Evolutionary conservation across 2,113 vertebrate genomes (phyloP).

Genomic region (Cricetomys ansorgei): DNA sequence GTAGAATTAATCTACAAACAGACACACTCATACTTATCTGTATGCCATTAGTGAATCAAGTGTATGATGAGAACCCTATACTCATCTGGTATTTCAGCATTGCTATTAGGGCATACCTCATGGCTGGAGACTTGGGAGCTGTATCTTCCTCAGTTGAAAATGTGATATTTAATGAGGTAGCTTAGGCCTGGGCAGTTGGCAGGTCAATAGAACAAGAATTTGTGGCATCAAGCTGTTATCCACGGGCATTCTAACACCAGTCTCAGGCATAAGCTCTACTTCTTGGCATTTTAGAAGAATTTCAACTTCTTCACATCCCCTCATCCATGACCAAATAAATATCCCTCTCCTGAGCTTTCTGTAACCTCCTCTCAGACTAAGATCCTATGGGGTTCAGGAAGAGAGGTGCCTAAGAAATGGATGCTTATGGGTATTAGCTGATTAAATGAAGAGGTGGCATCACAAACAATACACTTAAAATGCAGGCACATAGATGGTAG

Average conservation of each 20-base stretch:
- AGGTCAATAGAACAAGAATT: constrained; percentile 35
- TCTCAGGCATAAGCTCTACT: neutral
- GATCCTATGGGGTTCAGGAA: constrained; percentile 15
- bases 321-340: constrained; percentile 5
- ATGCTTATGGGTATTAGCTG: constrained; percentile 10
- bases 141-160: constrained; percentile 37
- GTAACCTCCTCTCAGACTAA: neutral
- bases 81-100: constrained; percentile 28
- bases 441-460: constrained; percentile 37
- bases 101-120: neutral
- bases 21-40: neutral
- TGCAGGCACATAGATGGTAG: neutral
- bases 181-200: neutral
- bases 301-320: neutral
- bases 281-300: constrained; percentile 44
- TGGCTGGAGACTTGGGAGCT: constrained; percentile 9
- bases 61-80: neutral
- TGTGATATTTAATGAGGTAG: constrained; percentile 8
- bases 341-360: neutral
- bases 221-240: constrained; percentile 14
- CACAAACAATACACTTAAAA: constrained; percentile 52
- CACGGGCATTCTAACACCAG: constrained; percentile 37
- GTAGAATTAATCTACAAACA: constrained; percentile 28
- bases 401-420: constrained; percentile 18
- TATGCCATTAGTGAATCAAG: constrained; percentile 7